Evolutionary conservation across 1,140 invertebrate species (phyloP).

Genomic region (Drosophila kikkawai): DNA sequence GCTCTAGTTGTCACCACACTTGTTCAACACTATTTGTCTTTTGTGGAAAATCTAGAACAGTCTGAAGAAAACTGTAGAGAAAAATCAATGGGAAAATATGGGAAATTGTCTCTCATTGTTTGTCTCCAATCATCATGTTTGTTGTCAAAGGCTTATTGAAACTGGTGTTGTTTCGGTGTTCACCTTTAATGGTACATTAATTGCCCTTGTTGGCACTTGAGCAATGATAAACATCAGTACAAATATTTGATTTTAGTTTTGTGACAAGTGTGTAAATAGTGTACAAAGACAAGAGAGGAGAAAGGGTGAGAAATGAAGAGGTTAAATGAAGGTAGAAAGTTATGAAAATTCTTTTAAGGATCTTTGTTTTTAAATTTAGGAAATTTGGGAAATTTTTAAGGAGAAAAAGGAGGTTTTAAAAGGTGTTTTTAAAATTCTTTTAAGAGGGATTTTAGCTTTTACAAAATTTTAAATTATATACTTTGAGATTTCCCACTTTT

Average conservation of each 20-base stretch:
- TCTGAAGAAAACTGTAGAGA: background rate
- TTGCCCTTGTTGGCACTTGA: constrained; percentile 78
- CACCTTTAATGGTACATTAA: constrained; percentile 80
- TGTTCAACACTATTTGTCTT: constrained; percentile 68
- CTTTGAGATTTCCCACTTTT: background rate
- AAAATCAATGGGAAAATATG: constrained; percentile 39
- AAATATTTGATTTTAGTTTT: constrained; percentile 80
- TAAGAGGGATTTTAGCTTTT: background rate
- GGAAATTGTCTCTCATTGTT: constrained; percentile 40
- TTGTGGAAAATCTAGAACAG: constrained; percentile 13
- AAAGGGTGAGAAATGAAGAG: constrained; percentile 11
- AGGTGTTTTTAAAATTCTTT: too few relatives aligned
- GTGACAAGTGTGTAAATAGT: constrained; percentile 75
- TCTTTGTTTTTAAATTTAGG: background rate
- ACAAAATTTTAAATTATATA: background rate
- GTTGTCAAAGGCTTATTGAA: constrained; percentile 75
- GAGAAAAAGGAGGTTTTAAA: background rate
- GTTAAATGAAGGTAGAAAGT: background rate
- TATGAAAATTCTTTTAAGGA: background rate
- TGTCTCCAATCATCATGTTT: constrained; percentile 46
- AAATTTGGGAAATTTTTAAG: constrained; percentile 23
- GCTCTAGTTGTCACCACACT: constrained; percentile 50
- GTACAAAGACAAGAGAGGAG: constrained; percentile 44
- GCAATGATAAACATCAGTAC: constrained; percentile 80
- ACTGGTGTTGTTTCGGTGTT: constrained; percentile 31